A percentile compares a stretch with the other conserved stretches of the same genome.
phyloP scores from a whole-genome alignment of 2,113 vertebrate genomes.

The Setophaga kirtlandii region DNA sequence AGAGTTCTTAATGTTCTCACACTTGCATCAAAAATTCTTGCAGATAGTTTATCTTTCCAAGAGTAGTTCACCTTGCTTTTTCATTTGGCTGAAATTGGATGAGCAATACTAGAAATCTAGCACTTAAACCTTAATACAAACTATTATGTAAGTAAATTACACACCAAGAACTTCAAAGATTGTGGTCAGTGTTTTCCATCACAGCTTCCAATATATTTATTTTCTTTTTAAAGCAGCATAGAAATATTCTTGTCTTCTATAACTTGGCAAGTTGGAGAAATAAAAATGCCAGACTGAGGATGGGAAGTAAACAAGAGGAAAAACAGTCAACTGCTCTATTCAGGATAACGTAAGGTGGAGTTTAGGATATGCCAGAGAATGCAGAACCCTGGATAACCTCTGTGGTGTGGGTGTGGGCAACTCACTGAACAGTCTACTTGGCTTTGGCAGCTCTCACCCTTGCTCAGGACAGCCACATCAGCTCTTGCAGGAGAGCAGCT shows the following conservation, averaged over 20 bases:
- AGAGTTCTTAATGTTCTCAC: background rate
- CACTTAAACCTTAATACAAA: background rate
- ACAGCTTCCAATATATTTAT: background rate
- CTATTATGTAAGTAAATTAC: background rate
- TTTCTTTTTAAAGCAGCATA: background rate
- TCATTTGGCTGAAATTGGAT: constrained; percentile 15
- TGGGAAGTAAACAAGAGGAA: constrained; percentile 3
- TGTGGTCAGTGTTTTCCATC: background rate
- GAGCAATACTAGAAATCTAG: background rate
- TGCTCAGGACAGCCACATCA: background rate
- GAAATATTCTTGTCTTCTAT: background rate
- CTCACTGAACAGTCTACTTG: background rate
- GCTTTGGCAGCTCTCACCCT: background rate
- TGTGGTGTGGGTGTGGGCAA: background rate
- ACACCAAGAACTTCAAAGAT: background rate
- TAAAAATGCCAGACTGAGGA: background rate
- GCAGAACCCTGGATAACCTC: constrained; percentile 26
- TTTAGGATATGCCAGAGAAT: background rate
- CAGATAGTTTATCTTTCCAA: background rate
- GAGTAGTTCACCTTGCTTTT: background rate
- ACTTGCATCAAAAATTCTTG: background rate
- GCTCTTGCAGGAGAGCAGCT: background rate
- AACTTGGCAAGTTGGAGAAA: background rate
- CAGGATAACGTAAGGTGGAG: constrained; percentile 12
- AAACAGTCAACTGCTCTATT: background rate